These are phyloP conservation scores for Drosophila fulvimacula DNA, from an alignment of 2,888 invertebrate species.

Conservation along the genomic window DNA sequence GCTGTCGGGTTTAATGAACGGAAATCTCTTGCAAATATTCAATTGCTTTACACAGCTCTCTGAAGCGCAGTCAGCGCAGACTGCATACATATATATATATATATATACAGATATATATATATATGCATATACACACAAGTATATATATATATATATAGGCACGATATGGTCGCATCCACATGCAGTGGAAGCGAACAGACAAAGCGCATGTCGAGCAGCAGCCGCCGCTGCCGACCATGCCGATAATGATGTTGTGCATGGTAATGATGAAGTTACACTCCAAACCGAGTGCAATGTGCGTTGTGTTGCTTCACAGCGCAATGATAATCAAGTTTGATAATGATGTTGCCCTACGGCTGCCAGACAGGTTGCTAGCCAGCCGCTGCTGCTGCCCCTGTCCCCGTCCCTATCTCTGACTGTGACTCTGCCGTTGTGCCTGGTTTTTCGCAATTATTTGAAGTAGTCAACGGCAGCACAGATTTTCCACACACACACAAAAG, in stretches of 20 bases:
- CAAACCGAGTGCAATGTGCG: conserved; percentile 54
- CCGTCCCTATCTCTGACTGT: neutral
- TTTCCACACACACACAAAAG: conserved; percentile 29
- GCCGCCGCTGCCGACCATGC: conserved; percentile 30
- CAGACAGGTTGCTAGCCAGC: conserved; percentile 45
- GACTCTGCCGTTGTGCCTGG: conserved; percentile 12
- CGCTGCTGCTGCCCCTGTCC: neutral
- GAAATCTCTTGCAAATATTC: conserved; percentile 82
- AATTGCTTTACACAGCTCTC: conserved; percentile 74
- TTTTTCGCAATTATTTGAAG: conserved; percentile 68
- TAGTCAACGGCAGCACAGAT: conserved; percentile 58
- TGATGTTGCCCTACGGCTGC: conserved; percentile 66
- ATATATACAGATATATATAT: conserved; percentile 14
- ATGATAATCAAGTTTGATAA: conserved; percentile 66
- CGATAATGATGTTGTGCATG: conserved; percentile 24
- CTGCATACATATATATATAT: conserved; percentile 33
- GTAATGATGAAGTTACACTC: conserved; percentile 33
- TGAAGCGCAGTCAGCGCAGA: conserved; percentile 66
- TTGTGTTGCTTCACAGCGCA: conserved; percentile 29
- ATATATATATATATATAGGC: conserved; percentile 25
- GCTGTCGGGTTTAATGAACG: conserved; percentile 83
- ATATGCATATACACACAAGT: conserved; percentile 4
- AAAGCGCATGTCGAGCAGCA: conserved; percentile 71
- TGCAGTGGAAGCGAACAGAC: conserved; percentile 69
- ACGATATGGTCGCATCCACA: conserved; percentile 50